phyloP scores from a whole-genome alignment of 2,113 vertebrate species.

The Lethenteron camtschaticum region DNA sequence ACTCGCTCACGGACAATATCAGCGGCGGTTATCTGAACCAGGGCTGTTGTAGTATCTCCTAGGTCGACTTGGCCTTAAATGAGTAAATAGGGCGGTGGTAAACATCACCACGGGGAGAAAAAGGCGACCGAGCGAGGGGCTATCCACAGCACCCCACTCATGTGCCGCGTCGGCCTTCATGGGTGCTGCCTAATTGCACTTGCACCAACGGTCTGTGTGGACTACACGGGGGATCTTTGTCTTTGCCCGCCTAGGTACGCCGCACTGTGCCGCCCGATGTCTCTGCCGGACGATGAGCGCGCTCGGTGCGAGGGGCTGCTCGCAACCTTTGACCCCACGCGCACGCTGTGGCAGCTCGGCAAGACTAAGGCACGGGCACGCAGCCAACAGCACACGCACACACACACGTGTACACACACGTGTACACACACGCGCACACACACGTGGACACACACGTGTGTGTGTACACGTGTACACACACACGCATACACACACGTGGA shows the following conservation, averaged over 20 bases:
- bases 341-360: conserved; percentile 65
- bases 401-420: neutral
- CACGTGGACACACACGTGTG: neutral
- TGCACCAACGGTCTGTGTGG: too few species aligned
- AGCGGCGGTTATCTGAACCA: too few species aligned
- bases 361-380: conserved; percentile 50
- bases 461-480: neutral
- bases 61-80: too few species aligned
- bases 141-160: too few species aligned
- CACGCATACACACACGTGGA: neutral
- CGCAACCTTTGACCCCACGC: conserved; percentile 38
- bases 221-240: neutral
- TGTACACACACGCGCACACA: neutral
- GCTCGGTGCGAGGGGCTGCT: conserved; percentile 45
- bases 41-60: too few species aligned
- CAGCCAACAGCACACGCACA: neutral
- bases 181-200: too few species aligned
- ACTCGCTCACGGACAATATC: too few species aligned
- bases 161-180: too few species aligned
- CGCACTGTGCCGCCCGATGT: conserved; percentile 41
- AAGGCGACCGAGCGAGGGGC: too few species aligned
- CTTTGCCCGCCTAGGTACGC: conserved; percentile 30
- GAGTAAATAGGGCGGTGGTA: too few species aligned
- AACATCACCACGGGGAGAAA: too few species aligned
- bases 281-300: conserved; percentile 31